Base-by-base conservation (phyloP, 2,113 vertebrate species). In the Rafetus swinhoei region DNA sequence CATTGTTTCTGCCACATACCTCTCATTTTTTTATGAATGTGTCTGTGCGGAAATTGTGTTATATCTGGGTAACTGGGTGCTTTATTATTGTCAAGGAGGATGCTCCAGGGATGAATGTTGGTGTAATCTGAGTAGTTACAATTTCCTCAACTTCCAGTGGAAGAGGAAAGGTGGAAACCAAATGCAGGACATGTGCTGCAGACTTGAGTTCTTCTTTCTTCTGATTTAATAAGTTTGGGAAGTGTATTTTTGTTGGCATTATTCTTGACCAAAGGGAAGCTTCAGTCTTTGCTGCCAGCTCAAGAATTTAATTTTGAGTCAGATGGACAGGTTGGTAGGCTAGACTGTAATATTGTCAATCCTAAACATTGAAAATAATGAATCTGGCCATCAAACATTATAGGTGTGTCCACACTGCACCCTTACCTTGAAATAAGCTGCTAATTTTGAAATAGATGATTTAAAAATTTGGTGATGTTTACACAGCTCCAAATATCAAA, bases 131-230 rank as follows among this genome's bases (percentile, higher is more conserved):
- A 72, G 29, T 72, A 72, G 18, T 69, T 45, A 39, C 35, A 13
- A 50, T 50, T 45, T 22, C 5, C 39, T 45, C 24, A 45, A 76
- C 22, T 76, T 45, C 74, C 39, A 76, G 6, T 22, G 10, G 9
- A 76, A 76, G 14, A 45, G 88, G 56, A 93, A 93, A 88, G 18
- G 56, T 29, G 86, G 21, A 91, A 89, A 88, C 84, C 29, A 81
- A 15, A n/a, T 79, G 9, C 32, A 81, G 1, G 15, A 8, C 52
- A 7, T 14, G 50, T 85, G 91, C 80, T 79, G n/a, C 22, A 59
- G 27, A 84, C 65, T 69, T 81, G 11, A 35, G 84, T 91, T 95
- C 89, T 74, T 24, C 3, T 82, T 92, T 84, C 21, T 86, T 94
- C 4, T 65, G 3, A 84, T 95, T 32, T 89, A 39, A 45, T 72